Conservation (phyloP, 2,888 invertebrate genomes). For the Serripes groenlandicus region DNA sequence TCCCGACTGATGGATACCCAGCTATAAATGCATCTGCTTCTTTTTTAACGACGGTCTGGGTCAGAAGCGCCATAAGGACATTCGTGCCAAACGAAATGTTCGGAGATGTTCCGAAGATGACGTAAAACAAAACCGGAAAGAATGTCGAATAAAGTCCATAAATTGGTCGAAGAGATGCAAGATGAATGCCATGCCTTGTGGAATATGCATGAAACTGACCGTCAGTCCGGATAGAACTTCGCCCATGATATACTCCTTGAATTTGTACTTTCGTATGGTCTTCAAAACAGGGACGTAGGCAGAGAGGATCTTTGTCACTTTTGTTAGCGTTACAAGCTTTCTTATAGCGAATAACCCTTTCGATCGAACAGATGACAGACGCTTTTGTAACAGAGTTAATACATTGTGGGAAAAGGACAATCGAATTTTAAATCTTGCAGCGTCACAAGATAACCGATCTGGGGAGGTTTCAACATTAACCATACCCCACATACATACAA, state of each 20-base stretch:
- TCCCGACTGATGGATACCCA: neutral
- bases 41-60: slow-evolving; percentile 73
- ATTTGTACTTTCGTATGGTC: slow-evolving; percentile 69
- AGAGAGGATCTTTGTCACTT: neutral
- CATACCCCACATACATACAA: no score
- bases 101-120: slow-evolving; percentile 79
- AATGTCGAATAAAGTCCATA: slow-evolving; percentile 80
- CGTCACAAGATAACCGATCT: no score
- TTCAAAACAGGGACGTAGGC: slow-evolving; percentile 66
- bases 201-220: slow-evolving; percentile 82
- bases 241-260: slow-evolving; percentile 68
- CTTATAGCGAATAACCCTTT: no score
- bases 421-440: no score
- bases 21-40: slow-evolving; percentile 47
- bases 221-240: slow-evolving; percentile 81
- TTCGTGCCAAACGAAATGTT: slow-evolving; percentile 81
- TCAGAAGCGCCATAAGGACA: slow-evolving; percentile 80
- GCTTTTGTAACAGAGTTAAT: no score
- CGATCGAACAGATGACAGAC: no score
- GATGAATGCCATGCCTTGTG: slow-evolving; percentile 81
- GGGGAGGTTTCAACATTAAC: no score
- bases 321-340: no score
- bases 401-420: no score
- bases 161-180: slow-evolving; percentile 79
- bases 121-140: slow-evolving; percentile 78